Conservation (phyloP, 2,113 vertebrate genomes). For the Bos indicus region DNA sequence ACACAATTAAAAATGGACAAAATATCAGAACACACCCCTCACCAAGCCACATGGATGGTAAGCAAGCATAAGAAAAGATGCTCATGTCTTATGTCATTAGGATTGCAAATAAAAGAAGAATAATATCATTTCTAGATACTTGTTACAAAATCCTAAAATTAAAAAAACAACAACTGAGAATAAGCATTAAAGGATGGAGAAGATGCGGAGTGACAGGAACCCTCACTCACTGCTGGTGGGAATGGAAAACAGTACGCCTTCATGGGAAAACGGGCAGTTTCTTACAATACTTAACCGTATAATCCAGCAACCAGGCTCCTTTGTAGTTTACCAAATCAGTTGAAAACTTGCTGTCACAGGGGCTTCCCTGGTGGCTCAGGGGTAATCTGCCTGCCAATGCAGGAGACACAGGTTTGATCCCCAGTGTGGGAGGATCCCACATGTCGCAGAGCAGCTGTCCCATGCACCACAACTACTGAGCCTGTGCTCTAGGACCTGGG, state of each 20-base stretch:
- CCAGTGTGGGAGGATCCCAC: neutral
- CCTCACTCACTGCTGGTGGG: neutral
- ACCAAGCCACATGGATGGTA: neutral
- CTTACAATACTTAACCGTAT: neutral
- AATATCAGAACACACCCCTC: neutral
- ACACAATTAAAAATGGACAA: neutral
- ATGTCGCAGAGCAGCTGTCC: neutral
- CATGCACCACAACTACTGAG: neutral
- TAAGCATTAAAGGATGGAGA: neutral
- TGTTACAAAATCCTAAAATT: neutral
- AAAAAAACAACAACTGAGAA: neutral
- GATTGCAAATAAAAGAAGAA: neutral
- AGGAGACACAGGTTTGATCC: neutral
- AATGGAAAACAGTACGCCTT: neutral
- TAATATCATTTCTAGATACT: neutral
- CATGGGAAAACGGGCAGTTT: neutral
- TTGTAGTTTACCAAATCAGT: neutral
- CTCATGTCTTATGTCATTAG: neutral
- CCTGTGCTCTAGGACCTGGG: neutral
- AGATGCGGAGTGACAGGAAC: neutral
- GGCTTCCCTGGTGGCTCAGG: neutral
- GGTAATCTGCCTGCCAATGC: neutral
- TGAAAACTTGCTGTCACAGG: neutral
- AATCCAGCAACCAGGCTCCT: neutral
- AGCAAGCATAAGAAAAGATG: neutral